These are phyloP conservation scores for Drosophila chauvacae DNA, from an alignment of 1,140 invertebrate species.

Conservation along the genomic window DNA sequence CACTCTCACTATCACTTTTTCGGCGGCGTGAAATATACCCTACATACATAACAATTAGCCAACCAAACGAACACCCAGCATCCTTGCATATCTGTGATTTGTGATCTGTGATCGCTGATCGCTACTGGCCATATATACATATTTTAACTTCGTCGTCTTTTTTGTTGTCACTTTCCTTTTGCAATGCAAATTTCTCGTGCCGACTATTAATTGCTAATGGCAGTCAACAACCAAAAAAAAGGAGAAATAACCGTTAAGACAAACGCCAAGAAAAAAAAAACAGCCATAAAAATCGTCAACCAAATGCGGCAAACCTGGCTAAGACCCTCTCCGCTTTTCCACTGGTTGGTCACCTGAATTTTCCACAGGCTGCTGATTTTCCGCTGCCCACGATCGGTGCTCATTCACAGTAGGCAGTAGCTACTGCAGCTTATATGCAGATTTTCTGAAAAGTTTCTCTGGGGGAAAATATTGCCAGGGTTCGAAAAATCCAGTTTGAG, in stretches of 20 bases:
- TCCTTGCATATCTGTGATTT: conserved; percentile 56
- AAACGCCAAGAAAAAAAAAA: conserved; percentile 49
- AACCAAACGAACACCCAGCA: conserved; percentile 40
- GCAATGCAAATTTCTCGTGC: conserved; percentile 79
- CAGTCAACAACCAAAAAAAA: conserved; percentile 50
- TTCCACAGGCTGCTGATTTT: conserved; percentile 26
- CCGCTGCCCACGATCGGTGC: conserved; percentile 50
- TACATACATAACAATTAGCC: conserved; percentile 78
- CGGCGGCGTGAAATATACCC: conserved; percentile 42
- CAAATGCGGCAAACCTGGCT: conserved; percentile 50
- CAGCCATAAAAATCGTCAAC: conserved; percentile 77
- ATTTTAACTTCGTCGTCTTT: conserved; percentile 12
- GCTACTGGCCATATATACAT: conserved; percentile 35
- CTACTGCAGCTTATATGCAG: conserved; percentile 44
- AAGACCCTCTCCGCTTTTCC: conserved; percentile 1
- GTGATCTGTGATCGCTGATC: conserved; percentile 54
- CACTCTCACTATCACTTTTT: conserved; percentile 43
- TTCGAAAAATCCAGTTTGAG: conserved; percentile 25
- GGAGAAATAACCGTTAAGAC: conserved; percentile 44
- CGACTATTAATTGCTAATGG: conserved; percentile 82
- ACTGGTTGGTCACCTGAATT: conserved; percentile 14
- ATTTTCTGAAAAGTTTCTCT: conserved; percentile 41
- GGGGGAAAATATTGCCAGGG: conserved; percentile 19
- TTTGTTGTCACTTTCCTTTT: conserved; percentile 79
- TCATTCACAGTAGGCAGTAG: conserved; percentile 47